Conservation (phyloP, 2,888 invertebrate species). For the Dolichopus griseipennis region DNA sequence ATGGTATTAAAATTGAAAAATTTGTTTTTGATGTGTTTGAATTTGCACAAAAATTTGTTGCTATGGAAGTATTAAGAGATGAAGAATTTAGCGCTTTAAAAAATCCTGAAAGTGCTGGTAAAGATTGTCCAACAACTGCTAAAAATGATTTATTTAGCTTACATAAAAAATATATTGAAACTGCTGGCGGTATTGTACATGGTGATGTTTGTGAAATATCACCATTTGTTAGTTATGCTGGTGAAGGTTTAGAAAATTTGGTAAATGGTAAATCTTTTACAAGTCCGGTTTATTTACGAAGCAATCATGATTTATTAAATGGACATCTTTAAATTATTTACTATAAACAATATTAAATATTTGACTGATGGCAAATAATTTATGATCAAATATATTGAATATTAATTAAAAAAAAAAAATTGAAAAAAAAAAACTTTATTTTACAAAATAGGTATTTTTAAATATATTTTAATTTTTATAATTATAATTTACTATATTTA, state of each 20-base stretch:
- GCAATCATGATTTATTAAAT: conserved; percentile 39
- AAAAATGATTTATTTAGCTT: conserved; percentile 64
- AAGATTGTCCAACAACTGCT: conserved; percentile 87
- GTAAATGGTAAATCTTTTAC: conserved; percentile 61
- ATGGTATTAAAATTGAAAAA: conserved; percentile 98
- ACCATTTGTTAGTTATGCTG: conserved; percentile 80
- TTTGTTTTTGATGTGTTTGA: conserved; percentile 99
- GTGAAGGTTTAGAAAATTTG: conserved; percentile 67
- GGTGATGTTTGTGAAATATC: conserved; percentile 77
- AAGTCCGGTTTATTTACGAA: conserved; percentile 53
- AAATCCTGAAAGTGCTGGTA: conserved; percentile 77
- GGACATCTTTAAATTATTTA: conserved; percentile 32
- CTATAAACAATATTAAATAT: not conserved
- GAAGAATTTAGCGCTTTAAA: conserved; percentile 97
- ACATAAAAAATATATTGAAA: conserved; percentile 69
- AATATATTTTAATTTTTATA: not conserved
- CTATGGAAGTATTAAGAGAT: conserved; percentile 83
- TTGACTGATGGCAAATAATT: not conserved
- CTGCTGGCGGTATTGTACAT: conserved; percentile 69
- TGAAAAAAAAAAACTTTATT: too few relatives aligned
- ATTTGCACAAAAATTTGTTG: conserved; percentile 81
- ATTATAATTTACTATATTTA: not conserved
- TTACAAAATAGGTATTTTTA: not conserved
- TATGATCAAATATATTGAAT: too few relatives aligned
- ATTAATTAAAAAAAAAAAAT: not conserved